Evolutionary conservation across 2,797 vertebrate species (phyloP).

Genomic region (Phoxinus dragarum): DNA sequence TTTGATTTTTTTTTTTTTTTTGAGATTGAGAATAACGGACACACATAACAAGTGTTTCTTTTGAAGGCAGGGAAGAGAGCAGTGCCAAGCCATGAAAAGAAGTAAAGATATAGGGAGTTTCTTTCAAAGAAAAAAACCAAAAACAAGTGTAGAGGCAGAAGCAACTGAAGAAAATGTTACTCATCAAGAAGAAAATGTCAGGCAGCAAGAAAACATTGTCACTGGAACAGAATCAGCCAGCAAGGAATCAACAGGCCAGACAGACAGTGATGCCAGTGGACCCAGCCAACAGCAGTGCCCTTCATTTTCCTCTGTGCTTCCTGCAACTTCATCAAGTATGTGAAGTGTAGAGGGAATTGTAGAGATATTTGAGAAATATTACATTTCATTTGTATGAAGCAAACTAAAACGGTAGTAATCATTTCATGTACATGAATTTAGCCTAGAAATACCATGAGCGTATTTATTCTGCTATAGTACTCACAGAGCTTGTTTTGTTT

Average conservation of each 20-base stretch:
- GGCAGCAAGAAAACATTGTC: too few species aligned
- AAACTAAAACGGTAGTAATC: background rate
- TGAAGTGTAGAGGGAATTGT: too few species aligned
- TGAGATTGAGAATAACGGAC: too few species aligned
- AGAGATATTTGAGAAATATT: background rate
- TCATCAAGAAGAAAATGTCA: background rate
- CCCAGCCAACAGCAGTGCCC: background rate
- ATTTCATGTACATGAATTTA: slow-evolving; percentile 14
- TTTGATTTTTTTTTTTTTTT: too few species aligned
- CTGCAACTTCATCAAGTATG: slow-evolving; percentile 9
- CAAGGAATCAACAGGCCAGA: background rate
- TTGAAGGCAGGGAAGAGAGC: background rate
- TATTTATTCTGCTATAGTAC: slow-evolving; percentile 16
- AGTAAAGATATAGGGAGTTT: background rate
- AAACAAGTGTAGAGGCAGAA: slow-evolving; percentile 4
- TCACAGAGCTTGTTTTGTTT: background rate
- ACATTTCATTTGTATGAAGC: slow-evolving; percentile 12
- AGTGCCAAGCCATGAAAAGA: background rate
- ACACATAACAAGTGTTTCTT: background rate
- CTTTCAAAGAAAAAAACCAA: background rate
- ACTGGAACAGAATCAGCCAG: background rate
- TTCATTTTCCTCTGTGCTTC: background rate
- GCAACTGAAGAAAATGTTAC: background rate
- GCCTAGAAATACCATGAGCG: background rate
- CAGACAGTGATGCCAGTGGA: background rate